phyloP scores from a whole-genome alignment of 2,113 vertebrate species.

The Hippocampus zosterae region DNA sequence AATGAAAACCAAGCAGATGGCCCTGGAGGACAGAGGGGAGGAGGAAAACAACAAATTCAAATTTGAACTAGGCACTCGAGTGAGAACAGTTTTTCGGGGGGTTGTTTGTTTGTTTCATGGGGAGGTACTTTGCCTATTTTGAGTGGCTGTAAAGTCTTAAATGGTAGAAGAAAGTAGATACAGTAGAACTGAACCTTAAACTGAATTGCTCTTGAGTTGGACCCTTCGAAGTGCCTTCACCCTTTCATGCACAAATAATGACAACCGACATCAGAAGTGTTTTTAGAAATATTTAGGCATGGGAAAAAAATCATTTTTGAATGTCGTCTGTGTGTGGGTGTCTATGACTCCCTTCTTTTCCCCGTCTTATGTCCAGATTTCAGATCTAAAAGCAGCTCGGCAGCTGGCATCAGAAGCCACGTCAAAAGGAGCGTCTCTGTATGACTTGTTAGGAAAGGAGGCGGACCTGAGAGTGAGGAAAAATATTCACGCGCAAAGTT shows the following conservation, averaged over 20 bases:
- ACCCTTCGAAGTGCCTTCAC: too few relatives aligned
- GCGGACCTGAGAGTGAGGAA: constrained; percentile 83
- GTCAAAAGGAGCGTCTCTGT: constrained; percentile 85
- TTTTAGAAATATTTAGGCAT: too few relatives aligned
- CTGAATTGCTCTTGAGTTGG: background rate
- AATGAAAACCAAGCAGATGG: constrained; percentile 84
- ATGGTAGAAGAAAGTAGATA: background rate
- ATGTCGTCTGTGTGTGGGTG: too few relatives aligned
- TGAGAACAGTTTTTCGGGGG: constrained; percentile 48
- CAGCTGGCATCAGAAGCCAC: constrained; percentile 93
- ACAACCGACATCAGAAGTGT: too few relatives aligned
- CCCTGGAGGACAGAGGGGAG: constrained; percentile 51
- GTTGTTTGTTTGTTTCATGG: background rate
- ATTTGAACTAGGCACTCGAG: constrained; percentile 87
- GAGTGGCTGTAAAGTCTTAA: background rate
- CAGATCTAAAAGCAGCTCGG: constrained; percentile 76
- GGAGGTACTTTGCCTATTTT: background rate
- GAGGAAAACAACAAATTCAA: constrained; percentile 87
- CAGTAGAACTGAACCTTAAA: too few relatives aligned
- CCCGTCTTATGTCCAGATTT: background rate
- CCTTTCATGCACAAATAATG: too few relatives aligned
- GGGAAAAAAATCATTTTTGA: too few relatives aligned
- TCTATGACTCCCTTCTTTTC: background rate
- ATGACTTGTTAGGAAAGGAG: constrained; percentile 90
- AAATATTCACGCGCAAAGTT: background rate